Evolutionary conservation across 2,113 vertebrate species (phyloP).

Genomic region (Corythaeola cristata): DNA sequence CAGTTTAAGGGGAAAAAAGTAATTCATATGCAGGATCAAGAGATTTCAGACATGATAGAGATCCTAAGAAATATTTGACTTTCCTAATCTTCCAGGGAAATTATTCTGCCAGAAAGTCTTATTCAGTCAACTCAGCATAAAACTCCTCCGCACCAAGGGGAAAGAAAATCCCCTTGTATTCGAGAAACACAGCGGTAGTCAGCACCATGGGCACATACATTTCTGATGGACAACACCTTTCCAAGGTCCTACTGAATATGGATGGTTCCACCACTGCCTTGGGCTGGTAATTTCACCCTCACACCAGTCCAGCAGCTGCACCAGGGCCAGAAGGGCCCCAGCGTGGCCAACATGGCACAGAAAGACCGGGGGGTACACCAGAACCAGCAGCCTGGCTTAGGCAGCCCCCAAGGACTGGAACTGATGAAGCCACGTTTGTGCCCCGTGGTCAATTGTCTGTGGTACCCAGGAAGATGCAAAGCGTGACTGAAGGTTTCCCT

Average conservation of each 20-base stretch:
- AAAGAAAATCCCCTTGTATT: background rate
- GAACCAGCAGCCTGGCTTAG: background rate
- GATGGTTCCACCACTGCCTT: background rate
- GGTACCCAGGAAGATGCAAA: background rate
- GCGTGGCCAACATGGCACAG: background rate
- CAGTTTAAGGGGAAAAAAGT: background rate
- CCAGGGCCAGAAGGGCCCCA: background rate
- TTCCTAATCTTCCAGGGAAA: conserved; percentile 15
- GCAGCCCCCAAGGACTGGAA: background rate
- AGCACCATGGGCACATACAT: background rate
- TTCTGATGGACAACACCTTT: background rate
- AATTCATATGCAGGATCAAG: background rate
- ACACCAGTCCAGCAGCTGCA: background rate
- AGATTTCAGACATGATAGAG: conserved; percentile 27
- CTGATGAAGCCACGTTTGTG: background rate
- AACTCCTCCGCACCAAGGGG: background rate
- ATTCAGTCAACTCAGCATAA: conserved; percentile 10
- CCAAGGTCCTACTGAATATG: fast-evolving
- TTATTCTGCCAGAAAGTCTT: background rate
- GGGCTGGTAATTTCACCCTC: background rate
- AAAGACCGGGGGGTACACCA: background rate
- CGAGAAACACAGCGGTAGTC: background rate
- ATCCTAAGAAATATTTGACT: conserved; percentile 39
- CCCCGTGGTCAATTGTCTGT: no score
- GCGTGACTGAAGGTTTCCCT: background rate